Evolutionary conservation across 1,140 invertebrate species (phyloP).

Genomic region (Hycleus phaleratus): DNA sequence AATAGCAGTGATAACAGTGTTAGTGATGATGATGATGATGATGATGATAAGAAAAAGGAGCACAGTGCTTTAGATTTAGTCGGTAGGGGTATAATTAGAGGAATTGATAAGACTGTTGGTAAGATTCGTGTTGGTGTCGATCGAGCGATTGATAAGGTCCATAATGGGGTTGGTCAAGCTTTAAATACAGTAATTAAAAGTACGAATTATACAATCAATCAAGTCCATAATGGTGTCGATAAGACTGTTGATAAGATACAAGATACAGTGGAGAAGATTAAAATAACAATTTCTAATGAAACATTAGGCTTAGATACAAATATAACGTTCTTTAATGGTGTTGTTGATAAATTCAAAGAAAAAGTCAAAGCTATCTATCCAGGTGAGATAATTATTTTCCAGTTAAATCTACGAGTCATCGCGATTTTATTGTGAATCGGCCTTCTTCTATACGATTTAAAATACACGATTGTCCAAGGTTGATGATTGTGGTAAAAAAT

Average conservation of each 20-base stretch:
- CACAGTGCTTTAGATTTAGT: too few relatives aligned
- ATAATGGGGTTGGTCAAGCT: constrained; percentile 1
- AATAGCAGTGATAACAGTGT: too few relatives aligned
- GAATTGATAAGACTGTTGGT: too few relatives aligned
- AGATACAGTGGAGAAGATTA: background rate
- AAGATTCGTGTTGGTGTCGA: too few relatives aligned
- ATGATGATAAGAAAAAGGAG: too few relatives aligned
- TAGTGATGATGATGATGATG: too few relatives aligned
- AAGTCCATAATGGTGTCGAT: background rate
- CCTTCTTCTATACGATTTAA: too few relatives aligned
- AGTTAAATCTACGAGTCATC: too few relatives aligned
- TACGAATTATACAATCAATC: background rate
- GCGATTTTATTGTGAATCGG: too few relatives aligned
- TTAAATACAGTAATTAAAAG: background rate
- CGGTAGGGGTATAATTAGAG: too few relatives aligned
- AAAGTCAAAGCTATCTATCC: background rate
- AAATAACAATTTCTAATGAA: background rate
- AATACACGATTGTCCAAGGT: too few relatives aligned
- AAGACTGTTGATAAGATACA: background rate
- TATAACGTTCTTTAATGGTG: constrained; percentile 1
- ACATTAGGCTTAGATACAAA: background rate
- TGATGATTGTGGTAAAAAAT: too few relatives aligned
- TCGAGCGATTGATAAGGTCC: background rate
- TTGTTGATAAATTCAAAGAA: background rate
- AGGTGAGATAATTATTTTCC: background rate